Conservation (phyloP, 2,113 vertebrate species). For the Ursus arctos region DNA sequence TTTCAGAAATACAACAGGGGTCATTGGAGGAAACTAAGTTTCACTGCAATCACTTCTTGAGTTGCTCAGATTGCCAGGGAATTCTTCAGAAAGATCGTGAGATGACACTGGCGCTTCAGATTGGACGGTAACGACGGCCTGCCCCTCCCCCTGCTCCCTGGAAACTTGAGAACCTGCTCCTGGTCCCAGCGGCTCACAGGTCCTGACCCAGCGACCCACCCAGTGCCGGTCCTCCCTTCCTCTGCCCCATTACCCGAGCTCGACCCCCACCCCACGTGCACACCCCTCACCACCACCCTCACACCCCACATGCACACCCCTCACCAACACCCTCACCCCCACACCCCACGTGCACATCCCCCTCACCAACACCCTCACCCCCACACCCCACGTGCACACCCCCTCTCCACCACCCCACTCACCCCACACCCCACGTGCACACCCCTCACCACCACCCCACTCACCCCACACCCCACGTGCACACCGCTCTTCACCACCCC, state of each 20-base stretch:
- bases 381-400: neutral
- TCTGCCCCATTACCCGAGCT: neutral
- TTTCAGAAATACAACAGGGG: neutral
- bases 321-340: neutral
- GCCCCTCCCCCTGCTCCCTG: neutral
- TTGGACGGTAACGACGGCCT: neutral
- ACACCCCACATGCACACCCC: too few relatives aligned
- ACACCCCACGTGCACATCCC: neutral
- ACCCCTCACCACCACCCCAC: neutral
- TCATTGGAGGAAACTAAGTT: neutral
- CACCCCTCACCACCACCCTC: too few relatives aligned
- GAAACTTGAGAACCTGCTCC: neutral
- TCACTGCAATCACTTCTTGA: neutral
- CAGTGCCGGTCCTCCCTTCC: neutral
- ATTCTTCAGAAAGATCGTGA: neutral
- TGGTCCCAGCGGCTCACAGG: too few relatives aligned
- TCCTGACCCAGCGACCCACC: neutral
- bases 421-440: too few relatives aligned
- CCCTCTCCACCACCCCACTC: neutral
- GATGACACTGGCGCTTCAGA: fast-evolving
- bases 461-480: neutral
- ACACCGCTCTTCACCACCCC: too few relatives aligned
- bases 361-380: neutral
- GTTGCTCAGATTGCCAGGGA: neutral
- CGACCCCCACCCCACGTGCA: neutral